Evolutionary conservation across 2,888 invertebrate species (phyloP), one percentile per base, ranked within the genome.

Genomic region (Pandemis cinnamomeana): DNA sequence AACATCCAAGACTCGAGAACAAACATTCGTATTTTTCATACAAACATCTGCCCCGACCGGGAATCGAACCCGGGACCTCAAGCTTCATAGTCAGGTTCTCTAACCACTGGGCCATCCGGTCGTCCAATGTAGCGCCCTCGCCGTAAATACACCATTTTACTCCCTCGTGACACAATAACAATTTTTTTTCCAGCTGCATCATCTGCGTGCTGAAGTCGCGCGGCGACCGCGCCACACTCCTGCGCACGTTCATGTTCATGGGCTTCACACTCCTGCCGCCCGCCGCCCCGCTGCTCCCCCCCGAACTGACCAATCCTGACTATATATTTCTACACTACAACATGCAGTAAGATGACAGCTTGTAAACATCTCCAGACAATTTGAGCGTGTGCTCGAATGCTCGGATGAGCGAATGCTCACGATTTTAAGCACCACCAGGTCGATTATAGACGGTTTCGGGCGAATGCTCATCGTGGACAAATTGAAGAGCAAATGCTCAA

Each of bases 241-340:
- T 99, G 79, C 97, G 99, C 82, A 98, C 99, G 51, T 99, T 99
- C 96, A 98, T 98, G 97, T 99, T 98, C 94, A 96, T 99, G 95
- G 99, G 99, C 76, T 99, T 99, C 94, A 96, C 96, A 80, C 96
- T 97, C 77, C 95, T 99, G 85, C 96, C 98, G 60, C 98, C 99
- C 62, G 97, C 96, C 80, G 97, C 98, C 78, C 96, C 89, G 0
- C 77, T 87, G 0, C 86, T 90, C 82, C 89, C 90, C 61, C 83
- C 83, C 15, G 89, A 88, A 95, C 96, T 91, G 89, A 95, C 84
- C 94, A 95, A 94, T 85, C 94, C 87, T 75, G 95, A 95, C 80
- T 95, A 95, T 84, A 94, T 95, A 78, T 93, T 93, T 86, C 81
- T 94, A 83, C 91, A 93, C 86, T 93, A 94, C 83, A 94, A 91